Percentiles rank a stretch among this genome's conserved stretches.
Conservation (phyloP, 2,113 vertebrate species). For the Nyctereutes procyonoides region DNA sequence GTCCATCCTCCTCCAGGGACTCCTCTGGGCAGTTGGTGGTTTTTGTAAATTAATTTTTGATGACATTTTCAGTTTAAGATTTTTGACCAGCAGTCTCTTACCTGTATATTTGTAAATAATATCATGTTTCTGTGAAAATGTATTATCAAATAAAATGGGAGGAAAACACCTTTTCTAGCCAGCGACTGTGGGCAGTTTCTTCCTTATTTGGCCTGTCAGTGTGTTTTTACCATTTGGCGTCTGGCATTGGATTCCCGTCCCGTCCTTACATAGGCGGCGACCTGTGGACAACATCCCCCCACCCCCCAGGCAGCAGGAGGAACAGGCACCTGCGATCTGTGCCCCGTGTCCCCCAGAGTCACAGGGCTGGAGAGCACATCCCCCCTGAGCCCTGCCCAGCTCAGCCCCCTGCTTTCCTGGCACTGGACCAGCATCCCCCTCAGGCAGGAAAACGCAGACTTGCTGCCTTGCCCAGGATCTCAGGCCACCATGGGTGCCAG, state of each 20-base stretch:
- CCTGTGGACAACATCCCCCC: no score
- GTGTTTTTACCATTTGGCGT: neutral
- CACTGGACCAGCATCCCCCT: neutral
- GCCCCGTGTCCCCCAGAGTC: no score
- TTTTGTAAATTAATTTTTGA: constrained; percentile 90
- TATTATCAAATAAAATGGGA: constrained; percentile 87
- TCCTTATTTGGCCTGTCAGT: neutral
- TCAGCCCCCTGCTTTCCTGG: neutral
- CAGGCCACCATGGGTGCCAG: neutral
- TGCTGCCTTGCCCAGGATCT: neutral
- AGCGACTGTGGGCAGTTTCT: constrained; percentile 36
- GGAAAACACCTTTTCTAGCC: constrained; percentile 86
- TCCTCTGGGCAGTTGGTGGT: constrained; percentile 72
- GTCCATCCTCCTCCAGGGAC: constrained; percentile 71
- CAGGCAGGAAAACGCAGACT: neutral
- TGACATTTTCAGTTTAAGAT: constrained; percentile 86
- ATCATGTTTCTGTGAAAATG: constrained; percentile 89
- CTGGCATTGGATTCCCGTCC: fast-evolving
- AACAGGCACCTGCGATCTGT: no score
- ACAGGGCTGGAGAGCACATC: no score
- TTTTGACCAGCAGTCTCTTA: constrained; percentile 86
- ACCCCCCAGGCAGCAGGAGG: no score
- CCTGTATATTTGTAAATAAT: constrained; percentile 93
- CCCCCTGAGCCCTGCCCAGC: no score
- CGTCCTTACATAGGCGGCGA: no score